Evolutionary conservation across 2,888 invertebrate genomes (phyloP).

Genomic region (Calameuta filiformis): DNA sequence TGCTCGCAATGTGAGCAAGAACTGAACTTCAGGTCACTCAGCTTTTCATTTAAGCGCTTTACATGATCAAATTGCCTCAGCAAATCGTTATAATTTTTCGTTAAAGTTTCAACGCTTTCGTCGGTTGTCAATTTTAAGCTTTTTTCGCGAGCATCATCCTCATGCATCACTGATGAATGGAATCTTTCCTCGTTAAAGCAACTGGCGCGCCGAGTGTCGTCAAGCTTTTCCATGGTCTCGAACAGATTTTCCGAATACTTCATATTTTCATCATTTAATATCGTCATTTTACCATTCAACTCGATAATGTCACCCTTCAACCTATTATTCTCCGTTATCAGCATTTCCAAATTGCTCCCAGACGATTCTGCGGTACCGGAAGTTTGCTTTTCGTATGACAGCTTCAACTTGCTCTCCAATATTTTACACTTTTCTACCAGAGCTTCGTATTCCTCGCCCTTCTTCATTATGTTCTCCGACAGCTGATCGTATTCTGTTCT

Average conservation of each 20-base stretch:
- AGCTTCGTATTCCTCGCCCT: constrained; percentile 50
- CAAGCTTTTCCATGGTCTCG: constrained; percentile 24
- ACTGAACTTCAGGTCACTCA: constrained; percentile 46
- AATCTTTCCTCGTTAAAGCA: constrained; percentile 1
- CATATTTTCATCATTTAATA: constrained; percentile 37
- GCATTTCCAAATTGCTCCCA: constrained; percentile 19
- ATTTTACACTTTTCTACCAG: constrained; percentile 37
- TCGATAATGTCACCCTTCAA: constrained; percentile 38
- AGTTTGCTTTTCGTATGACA: constrained; percentile 7
- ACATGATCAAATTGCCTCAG: constrained; percentile 40
- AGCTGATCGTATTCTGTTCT: constrained; percentile 46
- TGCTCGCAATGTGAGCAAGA: constrained; percentile 48
- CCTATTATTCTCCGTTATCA: constrained; percentile 27
- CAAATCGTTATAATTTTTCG: constrained; percentile 30
- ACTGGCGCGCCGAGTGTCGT: constrained; percentile 17
- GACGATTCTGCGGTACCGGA: constrained; percentile 1
- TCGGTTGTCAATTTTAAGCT: neutral
- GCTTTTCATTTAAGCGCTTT: constrained; percentile 43
- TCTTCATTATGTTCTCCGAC: constrained; percentile 48
- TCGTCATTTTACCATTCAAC: constrained; percentile 32
- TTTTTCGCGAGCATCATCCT: neutral
- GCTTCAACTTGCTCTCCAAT: constrained; percentile 36
- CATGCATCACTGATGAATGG: constrained; percentile 4
- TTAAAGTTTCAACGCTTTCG: constrained; percentile 21
- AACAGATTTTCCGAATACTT: constrained; percentile 34